Evolutionary conservation across 2,113 vertebrate species (phyloP).

Genomic region (Megaceryle torquata): DNA sequence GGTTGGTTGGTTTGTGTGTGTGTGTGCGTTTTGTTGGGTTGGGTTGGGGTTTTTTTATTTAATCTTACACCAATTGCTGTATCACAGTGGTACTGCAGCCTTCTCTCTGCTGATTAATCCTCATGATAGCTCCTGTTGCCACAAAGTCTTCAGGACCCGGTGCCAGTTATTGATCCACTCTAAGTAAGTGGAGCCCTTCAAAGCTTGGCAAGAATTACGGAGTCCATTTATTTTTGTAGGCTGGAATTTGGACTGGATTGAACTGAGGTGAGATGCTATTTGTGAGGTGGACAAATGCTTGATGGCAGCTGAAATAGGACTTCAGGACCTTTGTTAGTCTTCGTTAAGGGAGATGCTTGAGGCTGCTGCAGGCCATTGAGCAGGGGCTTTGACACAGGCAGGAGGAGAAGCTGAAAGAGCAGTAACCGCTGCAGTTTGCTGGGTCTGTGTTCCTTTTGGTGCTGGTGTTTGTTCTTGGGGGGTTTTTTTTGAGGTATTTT

Average conservation of each 20-base stretch:
- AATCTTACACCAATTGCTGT: not conserved
- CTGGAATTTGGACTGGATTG: not conserved
- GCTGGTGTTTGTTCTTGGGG: not conserved
- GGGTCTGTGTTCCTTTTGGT: not conserved
- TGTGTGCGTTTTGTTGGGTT: no score
- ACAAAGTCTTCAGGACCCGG: not conserved
- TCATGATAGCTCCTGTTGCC: not conserved
- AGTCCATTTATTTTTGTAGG: not conserved
- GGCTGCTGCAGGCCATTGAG: not conserved
- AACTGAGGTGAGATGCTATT: not conserved
- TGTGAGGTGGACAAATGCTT: not conserved
- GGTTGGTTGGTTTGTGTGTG: not conserved
- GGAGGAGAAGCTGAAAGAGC: not conserved
- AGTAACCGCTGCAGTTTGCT: not conserved
- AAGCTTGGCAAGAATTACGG: not conserved
- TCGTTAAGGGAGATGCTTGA: not conserved
- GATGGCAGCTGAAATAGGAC: not conserved
- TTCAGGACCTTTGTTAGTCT: not conserved
- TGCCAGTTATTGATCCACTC: not conserved
- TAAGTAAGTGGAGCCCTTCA: not conserved
- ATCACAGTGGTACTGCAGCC: not conserved
- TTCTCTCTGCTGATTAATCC: not conserved
- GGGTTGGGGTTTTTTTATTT: not conserved
- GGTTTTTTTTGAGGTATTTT: rapidly evolving
- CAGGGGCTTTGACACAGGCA: not conserved